Base-by-base conservation (phyloP, 2,888 invertebrate genomes). In the Agrotis puta region DNA sequence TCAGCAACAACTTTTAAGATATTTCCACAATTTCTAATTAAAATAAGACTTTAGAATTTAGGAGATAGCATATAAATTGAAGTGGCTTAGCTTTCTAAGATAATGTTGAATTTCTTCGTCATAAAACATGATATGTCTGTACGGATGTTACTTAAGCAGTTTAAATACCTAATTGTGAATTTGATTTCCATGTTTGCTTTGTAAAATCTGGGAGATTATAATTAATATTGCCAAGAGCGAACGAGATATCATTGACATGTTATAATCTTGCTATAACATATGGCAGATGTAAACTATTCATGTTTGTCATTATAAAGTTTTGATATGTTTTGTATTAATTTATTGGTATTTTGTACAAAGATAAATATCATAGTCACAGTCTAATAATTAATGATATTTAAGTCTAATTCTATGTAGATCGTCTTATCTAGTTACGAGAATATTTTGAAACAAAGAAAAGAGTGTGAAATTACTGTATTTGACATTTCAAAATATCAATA, bases 11-110 rank as follows among this genome's bases (percentile, higher is more conserved):
- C 2, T 7, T 27, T 2, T 6, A 63, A 56, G 53, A 66, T 68
- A 70, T 70, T 61, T 61, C 11, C 45, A 77, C 79, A 84, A 74
- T 62, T 65, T 62, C 57, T 73, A 80, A 85, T 80, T 80, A 73
- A 78, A 80, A 76, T 82, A 70, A 65, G 74, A 70, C 75, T 74
- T 77, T 70, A 70, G 63, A 77, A 71, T 68, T 75, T 59, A 54
- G 66, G 47, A 14, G 48, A 82, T 76, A 84, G 64, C 72, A 69
- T 58, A 63, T 64, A 73, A 66, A 71, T 70, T 77, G 43, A 57
- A 69, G 59, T 51, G 45, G 47, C 16, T 61, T 27, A 73, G 58
- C 47, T 73, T 65, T 18, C 27, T 70, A 45, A 75, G 69, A 82
- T 75, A 75, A 75, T 51, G 48, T 64, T 18, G 61, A 71, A 68